Evolutionary conservation across 1,140 invertebrate species (phyloP).

Genomic region (Zaprionus ornatus): DNA sequence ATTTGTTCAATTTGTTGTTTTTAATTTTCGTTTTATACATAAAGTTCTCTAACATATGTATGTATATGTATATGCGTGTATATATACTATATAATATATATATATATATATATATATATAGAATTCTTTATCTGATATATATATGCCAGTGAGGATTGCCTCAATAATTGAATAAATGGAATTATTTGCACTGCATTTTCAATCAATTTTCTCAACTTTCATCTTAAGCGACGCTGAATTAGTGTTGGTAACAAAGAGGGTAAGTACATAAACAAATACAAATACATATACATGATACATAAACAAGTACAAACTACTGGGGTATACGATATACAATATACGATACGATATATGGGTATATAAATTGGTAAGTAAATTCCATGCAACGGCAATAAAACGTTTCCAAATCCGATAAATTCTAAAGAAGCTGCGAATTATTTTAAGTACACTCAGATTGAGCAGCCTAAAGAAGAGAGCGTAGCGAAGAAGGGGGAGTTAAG

Average conservation of each 20-base stretch:
- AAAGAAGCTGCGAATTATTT: slow-evolving; percentile 15
- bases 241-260: slow-evolving; percentile 1
- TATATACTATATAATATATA: slow-evolving; percentile 52
- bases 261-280: slow-evolving; percentile 57
- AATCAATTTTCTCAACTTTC: slow-evolving; percentile 43
- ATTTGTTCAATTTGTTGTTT: slow-evolving; percentile 36
- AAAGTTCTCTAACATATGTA: slow-evolving; percentile 60
- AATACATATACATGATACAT: slow-evolving; percentile 49
- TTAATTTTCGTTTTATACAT: slow-evolving; percentile 50
- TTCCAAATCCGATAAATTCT: slow-evolving; percentile 62
- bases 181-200: slow-evolving; percentile 73
- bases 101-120: slow-evolving; percentile 52
- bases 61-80: slow-evolving; percentile 34
- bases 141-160: slow-evolving; percentile 58
- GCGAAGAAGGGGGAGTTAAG: not conserved
- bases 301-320: slow-evolving; percentile 25
- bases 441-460: slow-evolving; percentile 27
- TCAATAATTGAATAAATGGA: slow-evolving; percentile 80
- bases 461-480: not conserved
- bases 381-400: slow-evolving; percentile 63
- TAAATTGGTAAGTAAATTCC: slow-evolving; percentile 62
- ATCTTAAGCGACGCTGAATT: slow-evolving; percentile 12
- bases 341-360: slow-evolving; percentile 2
- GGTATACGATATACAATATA: slow-evolving; percentile 5
- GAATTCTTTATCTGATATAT: slow-evolving; percentile 48